A percentile compares a stretch with the other conserved stretches of the same genome.
These are phyloP conservation scores for Myrmophylax atrothorax DNA, from an alignment of 2,113 vertebrate genomes.

Conservation along the genomic window DNA sequence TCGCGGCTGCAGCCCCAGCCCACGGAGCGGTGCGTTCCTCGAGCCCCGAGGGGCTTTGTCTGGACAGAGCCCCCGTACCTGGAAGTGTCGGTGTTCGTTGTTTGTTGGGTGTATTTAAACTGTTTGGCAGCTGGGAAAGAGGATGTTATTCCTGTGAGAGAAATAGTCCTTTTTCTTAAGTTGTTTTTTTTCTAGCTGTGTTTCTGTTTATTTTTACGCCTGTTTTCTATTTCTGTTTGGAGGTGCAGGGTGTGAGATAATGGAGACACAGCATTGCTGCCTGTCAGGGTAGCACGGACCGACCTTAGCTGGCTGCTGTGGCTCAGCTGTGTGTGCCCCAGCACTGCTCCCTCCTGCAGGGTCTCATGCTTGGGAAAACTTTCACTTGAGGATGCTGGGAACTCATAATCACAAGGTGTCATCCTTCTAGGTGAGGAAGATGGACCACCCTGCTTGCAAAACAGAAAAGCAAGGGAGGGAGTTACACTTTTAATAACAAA, in stretches of 20 bases:
- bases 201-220: neutral
- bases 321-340: conserved; percentile 37
- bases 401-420: neutral
- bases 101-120: neutral
- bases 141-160: neutral
- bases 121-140: neutral
- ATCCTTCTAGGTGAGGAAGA: neutral
- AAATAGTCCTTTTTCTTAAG: neutral
- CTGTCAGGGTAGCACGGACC: neutral
- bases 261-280: neutral
- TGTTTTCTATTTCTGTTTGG: neutral
- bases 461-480: too few relatives aligned
- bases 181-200: neutral
- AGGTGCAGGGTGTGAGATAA: neutral
- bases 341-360: conserved; percentile 39
- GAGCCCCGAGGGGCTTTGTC: neutral
- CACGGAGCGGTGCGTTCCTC: neutral
- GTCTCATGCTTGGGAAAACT: neutral
- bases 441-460: neutral
- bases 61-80: neutral
- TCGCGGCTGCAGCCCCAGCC: neutral
- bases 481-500: neutral
- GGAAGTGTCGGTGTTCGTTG: fast-evolving
- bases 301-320: neutral
- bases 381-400: neutral